A percentile compares a stretch with the other conserved stretches of the same genome.
Evolutionary conservation across 23 tunicate species (phyloP).

Genomic region (Phallusia fumigata): DNA sequence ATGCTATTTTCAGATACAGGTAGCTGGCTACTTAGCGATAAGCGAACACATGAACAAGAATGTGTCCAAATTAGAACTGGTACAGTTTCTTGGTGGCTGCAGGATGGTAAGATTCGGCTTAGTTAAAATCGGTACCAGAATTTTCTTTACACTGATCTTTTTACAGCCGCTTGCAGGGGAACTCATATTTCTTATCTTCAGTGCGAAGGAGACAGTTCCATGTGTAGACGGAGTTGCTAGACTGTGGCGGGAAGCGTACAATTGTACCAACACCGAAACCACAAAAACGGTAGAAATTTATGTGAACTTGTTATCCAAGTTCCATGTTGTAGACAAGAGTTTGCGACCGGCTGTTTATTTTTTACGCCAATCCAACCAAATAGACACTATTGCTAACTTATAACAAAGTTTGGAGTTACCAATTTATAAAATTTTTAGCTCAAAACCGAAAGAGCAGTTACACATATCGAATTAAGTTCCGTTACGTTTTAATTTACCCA

Average conservation of each 20-base stretch:
- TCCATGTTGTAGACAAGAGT: too few relatives aligned
- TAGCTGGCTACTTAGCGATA: constrained; percentile 23
- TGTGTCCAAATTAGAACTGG: constrained; percentile 10
- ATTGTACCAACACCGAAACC: constrained; percentile 38
- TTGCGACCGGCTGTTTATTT: too few relatives aligned
- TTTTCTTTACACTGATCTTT: background rate
- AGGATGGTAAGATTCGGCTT: constrained; percentile 17
- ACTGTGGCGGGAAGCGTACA: constrained; percentile 2
- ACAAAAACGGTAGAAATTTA: background rate
- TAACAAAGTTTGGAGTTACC: too few relatives aligned
- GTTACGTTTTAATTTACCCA: too few relatives aligned
- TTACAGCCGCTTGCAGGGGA: constrained; percentile 50
- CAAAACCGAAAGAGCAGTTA: too few relatives aligned
- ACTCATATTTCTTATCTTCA: constrained; percentile 47
- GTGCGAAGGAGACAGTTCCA: constrained; percentile 36
- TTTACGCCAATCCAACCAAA: too few relatives aligned
- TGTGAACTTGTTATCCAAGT: too few relatives aligned
- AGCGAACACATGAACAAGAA: constrained; percentile 1
- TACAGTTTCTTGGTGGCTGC: constrained; percentile 40
- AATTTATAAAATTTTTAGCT: too few relatives aligned
- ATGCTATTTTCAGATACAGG: constrained; percentile 3
- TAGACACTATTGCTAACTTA: too few relatives aligned
- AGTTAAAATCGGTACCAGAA: background rate
- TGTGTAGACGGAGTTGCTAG: constrained; percentile 16
- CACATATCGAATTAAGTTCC: too few relatives aligned